Conservation (phyloP, 2,797 vertebrate species). For the Selene dorsalis region DNA sequence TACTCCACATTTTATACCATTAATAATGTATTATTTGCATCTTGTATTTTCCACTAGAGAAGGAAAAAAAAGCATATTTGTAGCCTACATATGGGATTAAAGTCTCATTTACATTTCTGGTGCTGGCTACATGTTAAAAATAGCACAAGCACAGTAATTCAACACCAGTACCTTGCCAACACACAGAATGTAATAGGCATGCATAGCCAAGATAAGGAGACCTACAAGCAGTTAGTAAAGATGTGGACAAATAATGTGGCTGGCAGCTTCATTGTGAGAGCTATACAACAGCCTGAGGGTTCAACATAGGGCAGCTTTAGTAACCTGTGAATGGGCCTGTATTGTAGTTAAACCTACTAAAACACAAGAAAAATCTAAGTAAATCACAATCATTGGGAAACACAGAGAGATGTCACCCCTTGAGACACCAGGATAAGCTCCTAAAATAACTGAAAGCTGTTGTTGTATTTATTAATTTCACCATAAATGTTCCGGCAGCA, state of each 20-base stretch:
- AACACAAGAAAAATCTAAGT: conserved; percentile 10
- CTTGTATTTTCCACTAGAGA: background rate
- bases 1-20: background rate
- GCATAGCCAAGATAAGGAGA: conserved; percentile 19
- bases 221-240: conserved; percentile 9
- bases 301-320: conserved; percentile 7
- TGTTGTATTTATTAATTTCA: background rate
- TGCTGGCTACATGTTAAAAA: conserved; percentile 6
- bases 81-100: background rate
- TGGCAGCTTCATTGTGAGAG: conserved; percentile 25
- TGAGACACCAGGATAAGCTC: conserved; percentile 2
- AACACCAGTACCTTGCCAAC: conserved; percentile 7
- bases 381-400: conserved; percentile 24
- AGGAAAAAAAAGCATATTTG: background rate
- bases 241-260: conserved; percentile 8
- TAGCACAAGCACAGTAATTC: background rate
- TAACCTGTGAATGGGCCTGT: conserved; percentile 11
- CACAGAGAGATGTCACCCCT: background rate
- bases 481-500: background rate
- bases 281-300: conserved; percentile 10
- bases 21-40: background rate
- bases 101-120: conserved; percentile 14
- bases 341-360: background rate
- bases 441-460: background rate
- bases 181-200: conserved; percentile 6